Conservation (phyloP, 2,797 vertebrate genomes). For the Cyclura pinguis region DNA sequence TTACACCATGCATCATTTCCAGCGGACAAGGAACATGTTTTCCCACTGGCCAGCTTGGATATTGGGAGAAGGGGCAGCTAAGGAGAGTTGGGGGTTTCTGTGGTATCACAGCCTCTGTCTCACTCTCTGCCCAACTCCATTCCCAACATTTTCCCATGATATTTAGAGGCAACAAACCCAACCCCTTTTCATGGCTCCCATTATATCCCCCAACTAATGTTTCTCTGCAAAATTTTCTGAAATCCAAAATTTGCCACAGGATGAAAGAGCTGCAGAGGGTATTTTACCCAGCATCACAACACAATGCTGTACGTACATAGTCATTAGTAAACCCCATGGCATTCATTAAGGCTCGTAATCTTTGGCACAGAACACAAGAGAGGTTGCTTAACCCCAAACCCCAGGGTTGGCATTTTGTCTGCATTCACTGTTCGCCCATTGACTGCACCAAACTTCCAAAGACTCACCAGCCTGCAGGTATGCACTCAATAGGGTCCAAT, state of each 20-base stretch:
- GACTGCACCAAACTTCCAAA: not conserved
- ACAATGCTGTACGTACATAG: too few species aligned
- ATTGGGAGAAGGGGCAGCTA: not conserved
- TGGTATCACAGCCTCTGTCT: not conserved
- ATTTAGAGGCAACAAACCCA: not conserved
- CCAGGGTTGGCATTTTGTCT: not conserved
- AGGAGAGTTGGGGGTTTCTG: not conserved
- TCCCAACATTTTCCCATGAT: not conserved
- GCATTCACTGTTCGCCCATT: too few species aligned
- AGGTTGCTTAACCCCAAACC: not conserved
- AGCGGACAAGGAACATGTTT: too few species aligned
- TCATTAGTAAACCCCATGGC: too few species aligned
- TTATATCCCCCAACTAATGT: not conserved
- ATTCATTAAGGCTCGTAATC: too few species aligned
- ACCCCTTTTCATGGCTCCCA: not conserved
- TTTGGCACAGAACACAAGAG: not conserved
- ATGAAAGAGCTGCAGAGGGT: not conserved
- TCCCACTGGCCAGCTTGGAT: not conserved
- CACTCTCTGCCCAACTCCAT: too few species aligned
- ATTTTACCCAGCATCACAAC: too few species aligned
- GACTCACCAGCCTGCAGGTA: not conserved
- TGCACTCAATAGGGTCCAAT: accelerated
- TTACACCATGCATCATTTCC: too few species aligned
- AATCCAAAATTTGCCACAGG: too few species aligned
- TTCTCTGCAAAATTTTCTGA: not conserved